Conservation (phyloP, 2,113 vertebrate genomes). For the Puffinus mauretanicus region DNA sequence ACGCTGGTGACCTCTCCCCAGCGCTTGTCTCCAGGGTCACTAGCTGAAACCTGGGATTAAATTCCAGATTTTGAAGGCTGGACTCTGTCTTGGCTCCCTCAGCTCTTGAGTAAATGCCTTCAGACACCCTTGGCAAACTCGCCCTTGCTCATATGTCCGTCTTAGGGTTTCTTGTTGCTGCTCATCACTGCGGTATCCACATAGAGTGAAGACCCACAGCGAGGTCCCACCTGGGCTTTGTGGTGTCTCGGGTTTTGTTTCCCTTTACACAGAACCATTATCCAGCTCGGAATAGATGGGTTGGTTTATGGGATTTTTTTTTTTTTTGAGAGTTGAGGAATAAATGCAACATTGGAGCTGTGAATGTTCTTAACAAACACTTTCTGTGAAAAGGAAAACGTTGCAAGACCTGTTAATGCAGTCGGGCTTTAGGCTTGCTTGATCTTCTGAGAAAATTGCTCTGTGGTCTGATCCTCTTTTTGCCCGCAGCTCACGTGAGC, state of each 20-base stretch:
- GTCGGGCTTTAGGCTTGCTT: not conserved
- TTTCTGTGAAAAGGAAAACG: not conserved
- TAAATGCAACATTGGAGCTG: not conserved
- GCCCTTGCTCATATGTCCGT: fast-evolving
- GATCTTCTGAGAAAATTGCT: constrained; percentile 8
- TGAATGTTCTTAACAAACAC: not conserved
- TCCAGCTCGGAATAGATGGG: not conserved
- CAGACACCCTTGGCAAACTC: not conserved
- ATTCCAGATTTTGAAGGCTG: not conserved
- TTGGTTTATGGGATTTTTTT: not conserved
- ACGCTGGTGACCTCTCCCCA: not conserved
- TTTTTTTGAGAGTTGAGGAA: not conserved
- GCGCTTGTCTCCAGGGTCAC: not conserved
- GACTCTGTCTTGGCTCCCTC: not conserved
- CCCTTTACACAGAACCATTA: not conserved
- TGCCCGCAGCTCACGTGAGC: not conserved
- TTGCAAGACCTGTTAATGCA: not conserved
- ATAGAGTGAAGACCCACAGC: not conserved
- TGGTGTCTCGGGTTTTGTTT: not conserved
- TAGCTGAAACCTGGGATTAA: not conserved
- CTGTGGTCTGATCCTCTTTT: constrained; percentile 1
- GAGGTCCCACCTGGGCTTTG: not conserved
- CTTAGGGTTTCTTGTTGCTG: not conserved
- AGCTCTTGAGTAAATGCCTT: not conserved
- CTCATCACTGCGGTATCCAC: not conserved